Evolutionary conservation across 2,113 vertebrate species (phyloP), one percentile per base, ranked within the genome.

Genomic region (Rhagologus leucostigma): DNA sequence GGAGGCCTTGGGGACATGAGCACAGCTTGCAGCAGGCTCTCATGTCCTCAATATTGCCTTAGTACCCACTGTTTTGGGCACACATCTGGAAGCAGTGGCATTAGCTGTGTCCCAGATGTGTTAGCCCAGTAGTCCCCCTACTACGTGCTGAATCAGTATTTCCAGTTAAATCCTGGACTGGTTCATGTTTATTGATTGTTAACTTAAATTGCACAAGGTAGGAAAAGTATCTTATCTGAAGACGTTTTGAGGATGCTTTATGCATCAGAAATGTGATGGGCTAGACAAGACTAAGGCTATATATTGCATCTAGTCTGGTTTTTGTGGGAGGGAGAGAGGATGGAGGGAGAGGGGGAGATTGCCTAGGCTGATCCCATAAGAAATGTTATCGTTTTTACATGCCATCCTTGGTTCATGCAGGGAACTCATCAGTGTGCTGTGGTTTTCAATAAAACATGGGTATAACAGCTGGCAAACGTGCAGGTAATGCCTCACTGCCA

Each of bases 201-300:
- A 86, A 78, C 24, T 84, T 71, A 77, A 94, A 53, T 87, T 85
- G 32, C 37, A 22, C 0, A 0, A 73, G 53, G n/a, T 56, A 76
- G 78, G 55, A 80, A 84, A 62, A 87, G 27, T n/a, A 47, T 70
- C 57, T 69, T 69, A 39, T 12, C 74, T 79, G 82, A 56, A 57
- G 44, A 90, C 1, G 0, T 93, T 93, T 87, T 69, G 70, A 85
- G 78, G 77, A 79, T 89, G 70, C 70, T 92, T 87, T 91, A 46
- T 85, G 78, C 70, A 91, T 94, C 74, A 84, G 77, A 91, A 92
- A 73, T 91, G 69, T 62, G 84, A 69, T 50, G 57, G 42, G 32
- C 65, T 89, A 82, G 74, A 76, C 77, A 76, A 75, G 53, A 57
- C 47, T 35, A 68, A 79, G 59, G 53, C 74, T 92, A 16, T 44